Evolutionary conservation across 2,888 invertebrate species (phyloP), one percentile per base, ranked within the genome.

Genomic region (Emesis furor): DNA sequence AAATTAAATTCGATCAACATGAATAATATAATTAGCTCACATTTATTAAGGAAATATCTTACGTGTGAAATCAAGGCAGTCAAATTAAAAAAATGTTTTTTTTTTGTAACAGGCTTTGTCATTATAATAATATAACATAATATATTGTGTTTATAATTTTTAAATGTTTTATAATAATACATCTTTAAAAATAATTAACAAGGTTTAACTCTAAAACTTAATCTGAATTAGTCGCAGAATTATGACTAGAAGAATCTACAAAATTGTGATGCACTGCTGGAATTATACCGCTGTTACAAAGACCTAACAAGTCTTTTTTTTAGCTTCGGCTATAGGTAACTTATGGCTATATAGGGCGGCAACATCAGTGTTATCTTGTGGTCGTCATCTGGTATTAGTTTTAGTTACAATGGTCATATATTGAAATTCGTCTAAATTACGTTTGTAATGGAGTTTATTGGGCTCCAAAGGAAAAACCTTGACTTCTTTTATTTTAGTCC

Each of bases 401-500:
- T 51, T 14, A 51, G 51, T 51, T 51, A 51, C 51, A 51, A 51
- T 51, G 51, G 51, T 51, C 51, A 51, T 51, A 14, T 12, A 14
- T n/a, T 14, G 51, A 55, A 3, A 55, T 17, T 55, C 55, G n/a
- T 55, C 55, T 55, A 55, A 55, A 55, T n/a, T 55, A 55, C n/a
- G n/a, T 55, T 55, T 55, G n/a, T 55, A 55, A 55, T 55, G 55
- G n/a, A 55, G 55, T 55, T 55, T 55, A 55, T 55, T 55, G 14
- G 55, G 55, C n/a, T 55, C 55, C 55, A 55, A 55, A 55, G 55
- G 55, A 55, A 55, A 17, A 55, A 55, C 37, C 37, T 55, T 55
- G 17, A 55, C 55, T 55, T 55, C 55, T 55, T 55, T 55, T 55
- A 55, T 55, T 55, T 55, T 51, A n/a, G 51, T 51, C 51, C 51